These are phyloP conservation scores for Corydoras maculifer DNA, from an alignment of 2,113 vertebrate genomes.

Conservation along the genomic window DNA sequence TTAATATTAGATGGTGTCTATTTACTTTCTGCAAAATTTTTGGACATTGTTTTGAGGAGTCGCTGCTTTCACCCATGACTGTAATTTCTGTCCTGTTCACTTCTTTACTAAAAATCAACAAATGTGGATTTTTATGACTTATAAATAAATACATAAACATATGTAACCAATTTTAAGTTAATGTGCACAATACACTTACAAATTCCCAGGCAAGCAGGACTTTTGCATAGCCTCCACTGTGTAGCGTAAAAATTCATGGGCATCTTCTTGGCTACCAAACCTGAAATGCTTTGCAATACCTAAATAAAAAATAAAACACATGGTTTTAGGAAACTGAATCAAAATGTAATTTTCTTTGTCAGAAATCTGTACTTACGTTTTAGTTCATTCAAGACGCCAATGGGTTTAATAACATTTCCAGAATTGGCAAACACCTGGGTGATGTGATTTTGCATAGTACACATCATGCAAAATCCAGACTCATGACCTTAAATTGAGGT, in stretches of 20 bases:
- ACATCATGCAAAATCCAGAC: slow-evolving; percentile 96
- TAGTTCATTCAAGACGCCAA: slow-evolving; percentile 86
- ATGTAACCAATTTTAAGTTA: not conserved
- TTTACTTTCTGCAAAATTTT: too few species aligned
- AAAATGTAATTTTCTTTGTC: not conserved
- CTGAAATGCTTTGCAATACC: slow-evolving; percentile 93
- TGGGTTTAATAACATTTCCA: slow-evolving; percentile 86
- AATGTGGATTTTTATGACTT: too few species aligned
- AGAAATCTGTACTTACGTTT: slow-evolving; percentile 71
- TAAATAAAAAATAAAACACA: slow-evolving; percentile 41
- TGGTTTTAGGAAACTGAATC: not conserved
- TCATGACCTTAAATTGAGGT: slow-evolving; percentile 71
- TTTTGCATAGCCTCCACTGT: slow-evolving; percentile 97
- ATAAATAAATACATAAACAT: too few species aligned
- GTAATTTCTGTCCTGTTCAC: too few species aligned
- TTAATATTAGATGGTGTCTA: too few species aligned
- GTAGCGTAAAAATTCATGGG: slow-evolving; percentile 92
- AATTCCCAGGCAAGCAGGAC: slow-evolving; percentile 86
- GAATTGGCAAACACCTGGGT: slow-evolving; percentile 86
- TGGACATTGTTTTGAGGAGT: too few species aligned
- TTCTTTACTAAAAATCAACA: too few species aligned
- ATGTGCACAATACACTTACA: slow-evolving; percentile 65
- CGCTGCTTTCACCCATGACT: too few species aligned
- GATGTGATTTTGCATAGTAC: slow-evolving; percentile 90
- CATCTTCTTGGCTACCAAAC: slow-evolving; percentile 92